A percentile compares a stretch with the other conserved stretches of the same genome.
Conservation (phyloP, 1,140 invertebrate species). For the Brachionus sp. region DNA sequence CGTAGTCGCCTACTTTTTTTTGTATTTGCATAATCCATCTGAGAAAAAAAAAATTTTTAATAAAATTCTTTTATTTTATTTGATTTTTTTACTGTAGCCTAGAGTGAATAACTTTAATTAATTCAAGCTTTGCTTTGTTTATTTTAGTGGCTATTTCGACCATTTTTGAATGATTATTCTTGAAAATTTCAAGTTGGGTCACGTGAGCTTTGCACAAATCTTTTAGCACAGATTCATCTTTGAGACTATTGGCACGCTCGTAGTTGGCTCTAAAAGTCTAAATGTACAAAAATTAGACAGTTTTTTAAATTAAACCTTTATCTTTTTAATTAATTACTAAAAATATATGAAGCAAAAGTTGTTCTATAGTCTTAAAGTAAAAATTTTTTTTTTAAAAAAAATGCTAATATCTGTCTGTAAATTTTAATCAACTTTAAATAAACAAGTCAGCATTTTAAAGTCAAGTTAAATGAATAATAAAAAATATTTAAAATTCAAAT, state of each 20-base stretch:
- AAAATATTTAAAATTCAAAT: too few relatives aligned
- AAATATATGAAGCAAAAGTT: too few relatives aligned
- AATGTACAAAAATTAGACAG: not conserved
- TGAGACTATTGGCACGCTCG: not conserved
- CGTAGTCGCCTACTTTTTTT: constrained; percentile 20
- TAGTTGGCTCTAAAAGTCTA: constrained; percentile 23
- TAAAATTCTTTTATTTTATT: not conserved
- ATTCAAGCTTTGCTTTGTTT: constrained; percentile 34
- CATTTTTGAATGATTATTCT: constrained; percentile 20
- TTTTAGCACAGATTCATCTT: constrained; percentile 23
- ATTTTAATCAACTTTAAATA: too few relatives aligned
- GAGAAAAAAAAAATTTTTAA: not conserved
- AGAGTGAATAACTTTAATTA: constrained; percentile 31
- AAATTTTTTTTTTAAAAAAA: too few relatives aligned
- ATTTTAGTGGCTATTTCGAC: constrained; percentile 22
- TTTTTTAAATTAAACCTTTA: not conserved
- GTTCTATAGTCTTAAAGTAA: too few relatives aligned
- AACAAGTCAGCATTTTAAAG: too few relatives aligned
- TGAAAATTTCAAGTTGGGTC: constrained; percentile 16
- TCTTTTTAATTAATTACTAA: too few relatives aligned
- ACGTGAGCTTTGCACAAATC: constrained; percentile 38
- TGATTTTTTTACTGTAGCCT: constrained; percentile 1
- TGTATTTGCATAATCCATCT: constrained; percentile 38
- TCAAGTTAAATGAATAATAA: too few relatives aligned
- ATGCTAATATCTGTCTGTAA: too few relatives aligned